Percentiles rank a stretch among this genome's conserved stretches.
phyloP scores from a whole-genome alignment of 2,797 vertebrate species.

The Cygnus olor region DNA sequence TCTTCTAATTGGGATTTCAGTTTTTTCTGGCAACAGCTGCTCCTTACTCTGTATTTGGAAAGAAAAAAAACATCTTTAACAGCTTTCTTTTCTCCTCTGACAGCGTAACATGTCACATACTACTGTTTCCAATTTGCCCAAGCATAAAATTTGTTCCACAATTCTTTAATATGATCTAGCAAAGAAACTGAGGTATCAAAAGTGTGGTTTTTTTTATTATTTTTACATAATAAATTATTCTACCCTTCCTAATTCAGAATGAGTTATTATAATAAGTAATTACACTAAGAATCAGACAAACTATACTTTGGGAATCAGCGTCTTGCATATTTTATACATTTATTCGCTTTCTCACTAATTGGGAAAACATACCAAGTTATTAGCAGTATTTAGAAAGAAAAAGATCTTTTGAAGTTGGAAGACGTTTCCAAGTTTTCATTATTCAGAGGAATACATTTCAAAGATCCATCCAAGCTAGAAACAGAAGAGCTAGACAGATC shows the following conservation, averaged over 20 bases:
- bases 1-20: background rate
- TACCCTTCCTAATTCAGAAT: background rate
- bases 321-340: background rate
- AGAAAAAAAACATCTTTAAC: background rate
- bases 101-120: background rate
- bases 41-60: background rate
- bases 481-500: background rate
- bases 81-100: background rate
- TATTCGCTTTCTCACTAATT: background rate
- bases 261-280: background rate
- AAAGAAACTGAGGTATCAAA: background rate
- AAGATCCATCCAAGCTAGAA: background rate
- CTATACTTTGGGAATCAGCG: background rate
- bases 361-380: background rate
- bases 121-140: background rate
- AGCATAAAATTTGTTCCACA: background rate
- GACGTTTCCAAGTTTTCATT: background rate
- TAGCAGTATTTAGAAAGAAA: constrained; percentile 19
- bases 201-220: background rate
- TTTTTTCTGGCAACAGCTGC: background rate
- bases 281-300: background rate
- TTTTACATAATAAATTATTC: background rate
- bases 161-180: background rate
- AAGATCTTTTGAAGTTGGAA: background rate
- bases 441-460: background rate